Base-by-base conservation (phyloP, 2,797 vertebrate species). In the Pygocentrus nattereri region DNA sequence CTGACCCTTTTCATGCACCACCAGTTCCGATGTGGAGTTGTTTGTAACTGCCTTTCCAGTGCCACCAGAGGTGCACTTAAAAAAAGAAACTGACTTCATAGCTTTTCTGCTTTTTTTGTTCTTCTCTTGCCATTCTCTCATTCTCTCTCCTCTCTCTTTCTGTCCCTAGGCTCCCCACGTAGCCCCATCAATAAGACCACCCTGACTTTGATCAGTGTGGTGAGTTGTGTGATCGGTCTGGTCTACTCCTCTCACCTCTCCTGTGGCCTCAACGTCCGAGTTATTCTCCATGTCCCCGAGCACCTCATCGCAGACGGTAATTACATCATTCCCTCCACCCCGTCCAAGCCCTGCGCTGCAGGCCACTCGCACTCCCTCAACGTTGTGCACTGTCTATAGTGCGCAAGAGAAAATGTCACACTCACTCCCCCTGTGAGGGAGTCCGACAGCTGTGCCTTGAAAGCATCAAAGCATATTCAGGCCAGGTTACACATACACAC, bases 141-240 rank as follows among this genome's bases (percentile, higher is more conserved):
- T 72, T 54, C 13, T n/a, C 58, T 47, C 2, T 85, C 52, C 47
- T 78, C 50, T 76, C 44, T 72, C 54, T 56, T 21, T 77, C 41
- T 77, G 3, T 62, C 6, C 64, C 15, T 91, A 94, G 98, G 98
- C 70, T 99, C 98, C 50, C 97, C 98, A 0, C 93, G 98, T 72
- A 99, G 98, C 91, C 97, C 98, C 0, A 96, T 99, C 92, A 99
- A 96, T 91, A 99, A 99, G 93, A 99, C 98, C 88, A 98, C 98
- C 1, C 93, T 99, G 92, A 99, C 98, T 18, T 92, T 99, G 89
- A 98, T 99, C 95, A 98, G 98, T 12, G 91, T 99, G 89, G 95
- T 96, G 27, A 98, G 97, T 93, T 99, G 98, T 4, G 93, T 96
- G 88, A 95, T 98, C 67, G 94, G 98, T 90, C 94, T 99, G 69